These are phyloP conservation scores for Abrostola triplasia DNA, from an alignment of 2,888 invertebrate species.

Conservation along the genomic window DNA sequence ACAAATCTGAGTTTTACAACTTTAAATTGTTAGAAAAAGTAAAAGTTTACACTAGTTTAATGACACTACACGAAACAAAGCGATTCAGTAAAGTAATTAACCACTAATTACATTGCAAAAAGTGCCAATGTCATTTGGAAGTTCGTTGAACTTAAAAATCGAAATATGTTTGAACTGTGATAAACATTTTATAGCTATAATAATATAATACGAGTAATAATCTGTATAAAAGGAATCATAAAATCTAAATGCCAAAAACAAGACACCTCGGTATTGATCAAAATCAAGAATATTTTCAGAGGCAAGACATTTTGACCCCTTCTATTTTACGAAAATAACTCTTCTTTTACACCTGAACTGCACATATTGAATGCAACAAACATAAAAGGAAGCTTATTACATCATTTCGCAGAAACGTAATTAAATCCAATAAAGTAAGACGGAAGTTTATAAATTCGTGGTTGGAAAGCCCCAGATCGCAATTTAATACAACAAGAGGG, in stretches of 20 bases:
- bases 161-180: too few relatives aligned
- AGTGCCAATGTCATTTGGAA: not conserved
- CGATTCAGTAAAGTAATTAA: not conserved
- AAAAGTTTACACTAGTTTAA: not conserved
- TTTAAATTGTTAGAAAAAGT: slow-evolving; percentile 1
- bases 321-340: too few relatives aligned
- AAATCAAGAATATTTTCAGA: too few relatives aligned
- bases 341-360: too few relatives aligned
- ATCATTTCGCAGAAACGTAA: slow-evolving; percentile 22
- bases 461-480: slow-evolving; percentile 49
- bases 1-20: slow-evolving; percentile 1
- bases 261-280: too few relatives aligned
- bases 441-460: slow-evolving; percentile 56
- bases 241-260: too few relatives aligned
- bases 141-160: not conserved
- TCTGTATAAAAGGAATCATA: too few relatives aligned
- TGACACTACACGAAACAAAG: not conserved
- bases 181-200: too few relatives aligned
- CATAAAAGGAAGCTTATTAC: not conserved
- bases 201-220: too few relatives aligned
- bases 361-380: not conserved
- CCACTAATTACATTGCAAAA: not conserved
- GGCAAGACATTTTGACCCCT: too few relatives aligned
- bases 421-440: slow-evolving; percentile 58
- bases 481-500: slow-evolving; percentile 59